Base-by-base conservation (phyloP, 1,140 invertebrate genomes). In the Drosophila prosaltans region DNA sequence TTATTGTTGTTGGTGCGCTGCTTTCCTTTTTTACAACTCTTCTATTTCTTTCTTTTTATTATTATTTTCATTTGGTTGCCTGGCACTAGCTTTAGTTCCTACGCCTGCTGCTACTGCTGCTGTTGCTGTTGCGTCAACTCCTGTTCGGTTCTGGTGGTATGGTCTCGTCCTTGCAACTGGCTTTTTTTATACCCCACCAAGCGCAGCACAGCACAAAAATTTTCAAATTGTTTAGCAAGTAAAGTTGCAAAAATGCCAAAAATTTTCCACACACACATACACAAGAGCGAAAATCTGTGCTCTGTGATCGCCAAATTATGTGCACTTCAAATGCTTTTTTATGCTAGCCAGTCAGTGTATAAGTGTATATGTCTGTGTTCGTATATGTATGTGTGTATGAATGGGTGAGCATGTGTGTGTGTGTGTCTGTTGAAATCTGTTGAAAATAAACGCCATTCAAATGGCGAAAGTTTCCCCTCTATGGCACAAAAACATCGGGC, bases 181-280 rank as follows among this genome's bases (percentile, higher is more conserved):
- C 41, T 70, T 66, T 73, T 30, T 73, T 69, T 74, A 66, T 73
- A 65, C 61, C 55, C 62, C 66, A 66, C 72, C 74, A 65, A 74
- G 75, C 72, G 60, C 71, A 71, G 66, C 78, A 78, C 69, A 51
- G 45, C 45, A 51, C 64, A 48, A 64, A 88, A 82, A 82, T 80
- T 83, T 77, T 67, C 51, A 88, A 86, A 86, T 83, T 88, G 82
- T 86, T 86, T 83, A 79, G 79, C 82, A 76, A 85, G 79, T 82
- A 79, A 79, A 86, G 76, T 85, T 88, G 75, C 83, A 77, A 82
- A 82, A 80, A 88, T 86, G 72, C 82, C 76, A 82, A 86, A 82
- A 71, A 88, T 76, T 51, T 68, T 72, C 9, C 55, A 41, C 60
- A 51, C 51, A 62, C 74, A 66, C 36, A 70, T 32, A 32, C 1